phyloP scores from a whole-genome alignment of 1,140 invertebrate species.

The Streblospio benedicti region DNA sequence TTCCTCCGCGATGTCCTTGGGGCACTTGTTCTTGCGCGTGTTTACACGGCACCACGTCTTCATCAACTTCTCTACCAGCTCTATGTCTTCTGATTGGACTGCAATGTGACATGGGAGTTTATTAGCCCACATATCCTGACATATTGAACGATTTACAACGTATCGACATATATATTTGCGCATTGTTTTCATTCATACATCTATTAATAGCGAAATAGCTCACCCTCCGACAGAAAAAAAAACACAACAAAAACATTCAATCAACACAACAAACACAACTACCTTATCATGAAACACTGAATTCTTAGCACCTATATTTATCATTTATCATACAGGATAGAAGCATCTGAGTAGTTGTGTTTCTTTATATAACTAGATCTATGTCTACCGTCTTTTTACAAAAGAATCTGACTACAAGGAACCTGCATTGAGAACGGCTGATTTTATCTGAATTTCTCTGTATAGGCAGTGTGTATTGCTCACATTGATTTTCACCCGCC shows the following conservation, averaged over 20 bases:
- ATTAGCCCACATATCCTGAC: no score
- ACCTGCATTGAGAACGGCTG: neutral
- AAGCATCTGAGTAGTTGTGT: neutral
- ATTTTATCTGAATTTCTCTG: neutral
- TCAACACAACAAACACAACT: no score
- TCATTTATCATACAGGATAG: neutral
- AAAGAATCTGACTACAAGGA: neutral
- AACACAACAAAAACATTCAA: no score
- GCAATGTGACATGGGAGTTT: neutral
- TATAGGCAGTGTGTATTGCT: neutral
- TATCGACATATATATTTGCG: neutral
- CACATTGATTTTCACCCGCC: neutral
- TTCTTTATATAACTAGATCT: neutral
- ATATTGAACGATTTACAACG: neutral
- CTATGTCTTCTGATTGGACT: slow-evolving; percentile 14
- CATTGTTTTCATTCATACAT: neutral
- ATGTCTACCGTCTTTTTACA: neutral
- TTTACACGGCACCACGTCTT: slow-evolving; percentile 19
- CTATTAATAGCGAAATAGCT: no score
- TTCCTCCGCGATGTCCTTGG: slow-evolving; percentile 16
- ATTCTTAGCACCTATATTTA: no score
- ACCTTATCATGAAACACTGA: no score
- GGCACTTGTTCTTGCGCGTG: slow-evolving; percentile 7
- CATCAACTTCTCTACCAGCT: slow-evolving; percentile 16
- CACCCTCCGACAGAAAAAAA: no score